Evolutionary conservation across 2,888 invertebrate species (phyloP).

Genomic region (Julus scanicus): DNA sequence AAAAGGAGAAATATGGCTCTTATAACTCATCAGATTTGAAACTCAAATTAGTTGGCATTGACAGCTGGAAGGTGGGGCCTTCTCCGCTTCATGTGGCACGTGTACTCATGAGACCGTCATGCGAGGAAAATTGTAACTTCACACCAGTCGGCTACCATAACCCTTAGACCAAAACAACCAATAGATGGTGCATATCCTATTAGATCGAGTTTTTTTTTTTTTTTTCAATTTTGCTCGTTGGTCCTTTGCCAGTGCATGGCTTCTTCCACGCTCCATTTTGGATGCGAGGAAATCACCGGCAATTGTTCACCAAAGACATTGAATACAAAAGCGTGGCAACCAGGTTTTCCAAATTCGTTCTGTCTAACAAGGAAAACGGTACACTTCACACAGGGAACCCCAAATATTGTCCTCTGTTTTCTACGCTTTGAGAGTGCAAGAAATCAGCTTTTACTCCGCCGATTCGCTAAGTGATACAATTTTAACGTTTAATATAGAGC

Average conservation of each 20-base stretch:
- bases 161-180: neutral
- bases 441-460: conserved; percentile 16
- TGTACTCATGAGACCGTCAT: neutral
- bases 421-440: conserved; percentile 46
- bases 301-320: conserved; percentile 49
- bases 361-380: conserved; percentile 51
- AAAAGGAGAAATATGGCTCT: conserved; percentile 30
- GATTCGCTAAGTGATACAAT: conserved; percentile 7
- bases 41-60: conserved; percentile 45
- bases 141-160: conserved; percentile 21
- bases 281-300: conserved; percentile 49
- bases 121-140: conserved; percentile 28
- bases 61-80: conserved; percentile 40
- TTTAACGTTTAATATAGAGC: conserved; percentile 27
- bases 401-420: conserved; percentile 51
- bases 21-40: conserved; percentile 45
- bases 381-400: conserved; percentile 48
- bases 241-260: neutral
- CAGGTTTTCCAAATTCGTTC: conserved; percentile 53
- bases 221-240: neutral
- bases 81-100: conserved; percentile 46
- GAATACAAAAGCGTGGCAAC: conserved; percentile 51
- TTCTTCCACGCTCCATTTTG: conserved; percentile 29
- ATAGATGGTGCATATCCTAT: neutral
- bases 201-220: neutral